Conservation (phyloP, 2,113 vertebrate genomes). For the Mellivora capensis region DNA sequence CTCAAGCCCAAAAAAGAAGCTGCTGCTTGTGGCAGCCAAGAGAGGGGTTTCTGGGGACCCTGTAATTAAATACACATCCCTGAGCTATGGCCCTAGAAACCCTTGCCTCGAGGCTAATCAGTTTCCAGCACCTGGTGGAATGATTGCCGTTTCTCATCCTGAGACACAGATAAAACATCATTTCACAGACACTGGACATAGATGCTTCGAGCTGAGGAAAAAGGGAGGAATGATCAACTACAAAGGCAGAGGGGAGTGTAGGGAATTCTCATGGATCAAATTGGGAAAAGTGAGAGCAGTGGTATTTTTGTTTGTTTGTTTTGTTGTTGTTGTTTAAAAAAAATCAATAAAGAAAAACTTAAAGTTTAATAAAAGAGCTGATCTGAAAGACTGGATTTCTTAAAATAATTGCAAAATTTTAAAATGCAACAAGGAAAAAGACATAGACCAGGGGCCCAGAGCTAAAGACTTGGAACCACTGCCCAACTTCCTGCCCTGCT, state of each 20-base stretch:
- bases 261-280: neutral
- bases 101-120: constrained; percentile 72
- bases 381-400: constrained; percentile 80
- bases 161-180: constrained; percentile 81
- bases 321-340: constrained; percentile 34
- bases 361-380: constrained; percentile 79
- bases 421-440: constrained; percentile 42
- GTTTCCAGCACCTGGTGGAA: constrained; percentile 70
- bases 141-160: constrained; percentile 83
- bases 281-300: constrained; percentile 31
- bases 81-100: constrained; percentile 84
- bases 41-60: constrained; percentile 80
- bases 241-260: constrained; percentile 6
- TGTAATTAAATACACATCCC: constrained; percentile 89
- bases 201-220: constrained; percentile 79
- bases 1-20: constrained; percentile 69
- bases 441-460: neutral
- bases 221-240: constrained; percentile 70
- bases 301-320: neutral
- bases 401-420: constrained; percentile 48
- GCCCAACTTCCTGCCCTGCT: neutral
- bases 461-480: constrained; percentile 20
- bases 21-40: constrained; percentile 67
- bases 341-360: constrained; percentile 82
- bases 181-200: constrained; percentile 77